A percentile compares a stretch with the other conserved stretches of the same genome.
phyloP scores from a whole-genome alignment of 1,140 invertebrate genomes.

The Lordiphosa clarofinis region DNA sequence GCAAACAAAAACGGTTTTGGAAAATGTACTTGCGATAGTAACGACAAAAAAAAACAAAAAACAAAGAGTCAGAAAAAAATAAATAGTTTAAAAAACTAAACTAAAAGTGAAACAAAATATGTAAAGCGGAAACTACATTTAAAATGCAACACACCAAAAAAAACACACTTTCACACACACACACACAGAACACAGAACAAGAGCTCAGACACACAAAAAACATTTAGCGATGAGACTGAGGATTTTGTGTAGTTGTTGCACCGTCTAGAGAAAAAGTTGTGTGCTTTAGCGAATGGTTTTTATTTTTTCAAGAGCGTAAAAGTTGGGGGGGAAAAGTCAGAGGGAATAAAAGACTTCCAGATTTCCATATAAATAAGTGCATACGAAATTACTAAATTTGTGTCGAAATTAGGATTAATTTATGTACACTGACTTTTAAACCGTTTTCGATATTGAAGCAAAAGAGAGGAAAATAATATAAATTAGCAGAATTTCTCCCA shows the following conservation, averaged over 20 bases:
- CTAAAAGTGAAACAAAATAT: constrained; percentile 29
- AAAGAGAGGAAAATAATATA: no score
- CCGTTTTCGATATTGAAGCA: no score
- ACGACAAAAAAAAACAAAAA: constrained; percentile 56
- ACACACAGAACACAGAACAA: constrained; percentile 17
- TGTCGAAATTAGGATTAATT: no score
- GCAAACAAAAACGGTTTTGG: constrained; percentile 79
- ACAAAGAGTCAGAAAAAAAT: constrained; percentile 62
- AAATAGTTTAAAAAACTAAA: constrained; percentile 75
- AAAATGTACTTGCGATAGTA: constrained; percentile 78
- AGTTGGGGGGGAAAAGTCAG: no score
- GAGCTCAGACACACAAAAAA: constrained; percentile 11
- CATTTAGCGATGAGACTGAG: constrained; percentile 28
- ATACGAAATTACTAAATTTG: no score
- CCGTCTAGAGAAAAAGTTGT: constrained; percentile 5
- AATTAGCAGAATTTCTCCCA: no score
- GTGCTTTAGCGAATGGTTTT: no score
- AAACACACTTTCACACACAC: not conserved
- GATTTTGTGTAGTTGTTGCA: constrained; percentile 2
- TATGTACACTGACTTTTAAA: no score
- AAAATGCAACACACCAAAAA: constrained; percentile 30
- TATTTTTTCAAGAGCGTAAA: no score
- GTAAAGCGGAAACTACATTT: constrained; percentile 50
- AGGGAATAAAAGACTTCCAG: no score
- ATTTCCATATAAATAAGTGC: no score